A percentile compares a stretch with the other conserved stretches of the same genome.
These are phyloP conservation scores for Malthinus flaveolus DNA, from an alignment of 2,888 invertebrate species.

Conservation along the genomic window DNA sequence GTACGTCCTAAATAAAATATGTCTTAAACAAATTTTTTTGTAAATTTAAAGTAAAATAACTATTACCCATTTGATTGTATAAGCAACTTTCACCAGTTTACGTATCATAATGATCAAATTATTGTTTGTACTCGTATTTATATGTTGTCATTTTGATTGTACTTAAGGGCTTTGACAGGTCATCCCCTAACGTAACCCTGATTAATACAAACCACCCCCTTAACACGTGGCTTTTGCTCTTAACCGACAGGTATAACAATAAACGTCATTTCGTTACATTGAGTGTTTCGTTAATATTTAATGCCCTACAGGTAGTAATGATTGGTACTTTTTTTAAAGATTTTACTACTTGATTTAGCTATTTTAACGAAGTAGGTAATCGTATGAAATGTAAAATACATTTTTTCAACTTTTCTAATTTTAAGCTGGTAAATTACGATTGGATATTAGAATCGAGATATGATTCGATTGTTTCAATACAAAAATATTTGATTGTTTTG, in stretches of 20 bases:
- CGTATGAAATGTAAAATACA: too few species aligned
- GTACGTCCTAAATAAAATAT: conserved; percentile 51
- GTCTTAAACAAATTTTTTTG: background rate
- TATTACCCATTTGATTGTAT: conserved; percentile 8
- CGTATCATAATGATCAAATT: conserved; percentile 5
- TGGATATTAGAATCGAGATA: too few species aligned
- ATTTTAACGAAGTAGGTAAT: too few species aligned
- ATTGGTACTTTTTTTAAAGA: conserved; percentile 28
- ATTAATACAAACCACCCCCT: conserved; percentile 29
- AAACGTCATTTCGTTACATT: conserved; percentile 30
- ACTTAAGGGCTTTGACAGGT: conserved; percentile 25
- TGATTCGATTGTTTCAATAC: too few species aligned
- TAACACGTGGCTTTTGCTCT: conserved; percentile 35
- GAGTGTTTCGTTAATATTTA: conserved; percentile 45
- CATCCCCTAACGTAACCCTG: conserved; percentile 24
- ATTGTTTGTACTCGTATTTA: conserved; percentile 17
- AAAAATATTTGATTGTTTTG: too few species aligned
- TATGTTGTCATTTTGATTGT: conserved; percentile 16
- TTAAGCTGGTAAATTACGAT: too few species aligned
- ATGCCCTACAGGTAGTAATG: conserved; percentile 33
- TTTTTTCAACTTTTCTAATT: too few species aligned
- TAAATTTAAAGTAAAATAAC: background rate
- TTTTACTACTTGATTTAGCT: conserved; percentile 12
- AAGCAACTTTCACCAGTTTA: background rate
- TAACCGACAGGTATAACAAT: conserved; percentile 31